Evolutionary conservation across 1,140 invertebrate species (phyloP).

Genomic region (Ditylenchus dipsaci): DNA sequence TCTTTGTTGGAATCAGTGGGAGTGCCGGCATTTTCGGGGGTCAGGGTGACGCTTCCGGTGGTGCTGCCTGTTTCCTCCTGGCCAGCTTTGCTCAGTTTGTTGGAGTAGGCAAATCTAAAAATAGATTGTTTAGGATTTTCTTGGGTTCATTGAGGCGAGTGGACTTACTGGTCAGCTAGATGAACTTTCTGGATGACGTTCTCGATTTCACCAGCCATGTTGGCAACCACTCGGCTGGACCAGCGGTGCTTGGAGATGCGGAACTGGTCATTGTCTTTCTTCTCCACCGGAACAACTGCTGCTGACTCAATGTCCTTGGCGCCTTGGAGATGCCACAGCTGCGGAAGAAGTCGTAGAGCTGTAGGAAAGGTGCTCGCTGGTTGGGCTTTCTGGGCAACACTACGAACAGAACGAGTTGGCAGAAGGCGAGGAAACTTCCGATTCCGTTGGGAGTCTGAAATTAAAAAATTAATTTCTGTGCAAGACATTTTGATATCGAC

Average conservation of each 20-base stretch:
- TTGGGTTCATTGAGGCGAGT: not conserved
- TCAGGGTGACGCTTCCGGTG: slow-evolving; percentile 20
- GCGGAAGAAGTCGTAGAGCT: slow-evolving; percentile 38
- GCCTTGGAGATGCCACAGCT: slow-evolving; percentile 9
- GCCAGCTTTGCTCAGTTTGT: slow-evolving; percentile 17
- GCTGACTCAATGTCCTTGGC: slow-evolving; percentile 36
- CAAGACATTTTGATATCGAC: no score
- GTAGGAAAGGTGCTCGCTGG: slow-evolving; percentile 47
- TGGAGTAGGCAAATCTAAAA: slow-evolving; percentile 13
- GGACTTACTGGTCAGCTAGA: slow-evolving; percentile 40
- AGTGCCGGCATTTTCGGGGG: slow-evolving; percentile 8
- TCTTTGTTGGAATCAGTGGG: not conserved
- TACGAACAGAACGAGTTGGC: slow-evolving; percentile 52
- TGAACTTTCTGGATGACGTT: slow-evolving; percentile 50
- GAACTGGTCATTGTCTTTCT: slow-evolving; percentile 28
- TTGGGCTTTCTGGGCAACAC: slow-evolving; percentile 53
- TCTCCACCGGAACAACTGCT: slow-evolving; percentile 44
- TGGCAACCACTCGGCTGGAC: slow-evolving; percentile 37
- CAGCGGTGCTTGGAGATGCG: slow-evolving; percentile 42
- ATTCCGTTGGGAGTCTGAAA: slow-evolving; percentile 55
- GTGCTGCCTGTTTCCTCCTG: slow-evolving; percentile 20
- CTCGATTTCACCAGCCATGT: slow-evolving; percentile 43
- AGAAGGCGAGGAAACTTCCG: slow-evolving; percentile 48
- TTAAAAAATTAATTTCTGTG: no score
- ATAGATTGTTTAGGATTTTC: slow-evolving; percentile 11